Percentiles rank a stretch among this genome's conserved stretches.
These are phyloP conservation scores for Lota lota DNA, from an alignment of 2,113 vertebrate genomes.

Conservation along the genomic window DNA sequence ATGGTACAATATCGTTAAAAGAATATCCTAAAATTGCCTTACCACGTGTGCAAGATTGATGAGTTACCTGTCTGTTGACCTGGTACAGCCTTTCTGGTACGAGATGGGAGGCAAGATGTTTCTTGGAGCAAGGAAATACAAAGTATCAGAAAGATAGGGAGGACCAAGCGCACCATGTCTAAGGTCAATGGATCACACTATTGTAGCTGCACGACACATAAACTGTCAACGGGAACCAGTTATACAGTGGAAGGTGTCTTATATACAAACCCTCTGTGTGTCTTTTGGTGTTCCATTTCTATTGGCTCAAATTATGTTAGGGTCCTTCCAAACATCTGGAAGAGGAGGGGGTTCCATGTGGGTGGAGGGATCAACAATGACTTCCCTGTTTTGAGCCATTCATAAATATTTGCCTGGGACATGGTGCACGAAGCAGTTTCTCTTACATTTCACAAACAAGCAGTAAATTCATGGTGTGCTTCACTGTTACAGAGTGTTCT, in stretches of 20 bases:
- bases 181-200: constrained; percentile 31
- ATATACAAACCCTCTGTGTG: constrained; percentile 62
- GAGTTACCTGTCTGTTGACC: constrained; percentile 59
- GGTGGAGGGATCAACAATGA: constrained; percentile 65
- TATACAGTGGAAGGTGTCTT: constrained; percentile 34
- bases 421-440: constrained; percentile 47
- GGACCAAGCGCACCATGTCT: constrained; percentile 62
- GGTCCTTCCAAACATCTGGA: constrained; percentile 58
- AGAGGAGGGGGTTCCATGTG: constrained; percentile 53
- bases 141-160: constrained; percentile 59
- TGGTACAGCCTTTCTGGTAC: constrained; percentile 61
- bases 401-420: constrained; percentile 74
- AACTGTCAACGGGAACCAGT: constrained; percentile 43
- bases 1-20: constrained; percentile 6
- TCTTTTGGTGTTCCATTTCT: constrained; percentile 31
- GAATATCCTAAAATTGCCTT: neutral
- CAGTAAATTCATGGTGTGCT: constrained; percentile 55
- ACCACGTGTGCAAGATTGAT: neutral
- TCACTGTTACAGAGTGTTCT: constrained; percentile 31
- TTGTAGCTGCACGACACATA: constrained; percentile 45
- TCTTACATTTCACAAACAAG: constrained; percentile 65
- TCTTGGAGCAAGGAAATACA: constrained; percentile 56
- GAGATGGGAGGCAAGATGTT: constrained; percentile 53
- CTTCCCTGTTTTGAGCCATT: constrained; percentile 65
- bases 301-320: constrained; percentile 64